phyloP scores from a whole-genome alignment of 2,113 vertebrate genomes.

The Psittacula cyanocephala region DNA sequence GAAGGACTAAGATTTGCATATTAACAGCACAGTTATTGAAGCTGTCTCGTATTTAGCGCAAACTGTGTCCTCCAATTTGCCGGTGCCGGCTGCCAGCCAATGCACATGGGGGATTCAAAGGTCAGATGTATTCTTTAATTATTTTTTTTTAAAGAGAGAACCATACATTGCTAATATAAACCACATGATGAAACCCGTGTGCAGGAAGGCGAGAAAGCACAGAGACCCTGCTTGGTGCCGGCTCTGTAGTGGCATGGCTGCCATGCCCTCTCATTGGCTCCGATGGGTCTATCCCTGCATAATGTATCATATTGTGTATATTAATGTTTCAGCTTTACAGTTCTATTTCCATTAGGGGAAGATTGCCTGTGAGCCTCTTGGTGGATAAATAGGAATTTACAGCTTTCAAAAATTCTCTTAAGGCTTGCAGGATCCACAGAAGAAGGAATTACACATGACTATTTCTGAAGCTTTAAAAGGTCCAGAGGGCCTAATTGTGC shows the following conservation, averaged over 20 bases:
- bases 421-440: slow-evolving; percentile 49
- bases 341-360: slow-evolving; percentile 64
- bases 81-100: background rate
- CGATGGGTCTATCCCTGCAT: background rate
- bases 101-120: slow-evolving; percentile 8
- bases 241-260: fast-evolving
- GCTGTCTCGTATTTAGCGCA: background rate
- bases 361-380: slow-evolving; percentile 68
- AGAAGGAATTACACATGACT: slow-evolving; percentile 62
- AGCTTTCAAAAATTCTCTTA: slow-evolving; percentile 67
- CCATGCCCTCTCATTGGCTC: background rate
- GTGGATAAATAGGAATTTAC: slow-evolving; percentile 73
- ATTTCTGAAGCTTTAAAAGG: slow-evolving; percentile 62
- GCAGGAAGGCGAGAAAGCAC: background rate
- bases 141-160: background rate
- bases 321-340: slow-evolving; percentile 56
- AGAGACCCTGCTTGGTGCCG: background rate
- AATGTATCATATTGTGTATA: slow-evolving; percentile 56
- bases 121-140: background rate
- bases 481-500: slow-evolving; percentile 57
- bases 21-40: slow-evolving; percentile 27
- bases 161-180: background rate
- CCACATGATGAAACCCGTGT: background rate
- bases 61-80: background rate
- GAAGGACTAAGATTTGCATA: slow-evolving; percentile 36